Evolutionary conservation across 2,888 invertebrate genomes (phyloP), one percentile per base, ranked within the genome.

Genomic region (Cyaniris semiargus): DNA sequence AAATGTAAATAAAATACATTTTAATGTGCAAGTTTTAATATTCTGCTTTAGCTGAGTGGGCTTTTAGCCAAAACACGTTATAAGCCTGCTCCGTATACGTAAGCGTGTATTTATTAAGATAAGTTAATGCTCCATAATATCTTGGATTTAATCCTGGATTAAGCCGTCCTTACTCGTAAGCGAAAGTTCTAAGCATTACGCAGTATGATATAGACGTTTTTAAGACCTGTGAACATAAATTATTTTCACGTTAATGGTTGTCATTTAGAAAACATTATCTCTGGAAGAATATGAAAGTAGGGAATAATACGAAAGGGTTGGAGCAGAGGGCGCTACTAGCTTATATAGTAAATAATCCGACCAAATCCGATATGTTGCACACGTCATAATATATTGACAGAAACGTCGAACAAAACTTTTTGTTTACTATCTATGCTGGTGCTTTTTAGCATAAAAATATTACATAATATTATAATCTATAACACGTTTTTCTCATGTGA

Each of bases 201-300:
- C 81, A 85, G 78, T 83, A 85, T 3, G 84, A 83, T 34, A 84
- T 76, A 5, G 85, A 83, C 0, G 84, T 83, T 78, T 83, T 85
- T 13, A 85, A 66, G 18, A 85, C 83, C 85, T 85, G 83, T 38
- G 15, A 66, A 31, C 27, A 74, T 72, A 48, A 72, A 53, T 53
- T 18, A 53, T 53, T 53, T 18, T 5, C 10, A 18, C 18, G 1
- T 34, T 34, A 23, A 21, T 44, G 53, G 23, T 70, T 23, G 60
- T 60, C 10, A 60, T 58, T 58, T 21, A 21, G 3, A 58, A n/a
- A 21, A n/a, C 18, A 21, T 56, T 56, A 8, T n/a, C 18, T 56
- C 21, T 2, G 8, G 21, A 21, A 44, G 0, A 44, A 44, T 44
- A 10, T 44, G 10, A 3, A 44, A 13, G 3, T 10, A 13, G 44